phyloP scores from a whole-genome alignment of 2,888 invertebrate species.

The Sphecodes monilicornis region DNA sequence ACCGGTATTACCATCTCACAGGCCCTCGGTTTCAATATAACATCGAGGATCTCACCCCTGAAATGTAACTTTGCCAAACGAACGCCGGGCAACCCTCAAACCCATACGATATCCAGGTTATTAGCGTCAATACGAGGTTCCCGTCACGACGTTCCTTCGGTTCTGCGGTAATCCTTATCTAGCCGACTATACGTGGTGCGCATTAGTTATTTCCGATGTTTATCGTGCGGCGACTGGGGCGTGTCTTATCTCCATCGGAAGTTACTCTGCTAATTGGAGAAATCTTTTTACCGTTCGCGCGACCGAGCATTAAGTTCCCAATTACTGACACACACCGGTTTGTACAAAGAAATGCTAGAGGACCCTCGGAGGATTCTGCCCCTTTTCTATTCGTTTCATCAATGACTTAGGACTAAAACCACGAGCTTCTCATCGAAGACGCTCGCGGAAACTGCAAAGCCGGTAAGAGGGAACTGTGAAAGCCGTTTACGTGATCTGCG shows the following conservation, averaged over 20 bases:
- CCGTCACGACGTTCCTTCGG: constrained; percentile 19
- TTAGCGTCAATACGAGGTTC: constrained; percentile 35
- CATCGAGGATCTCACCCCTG: constrained; percentile 8
- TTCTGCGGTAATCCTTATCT: constrained; percentile 26
- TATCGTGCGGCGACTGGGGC: constrained; percentile 71
- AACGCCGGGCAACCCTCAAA: background rate
- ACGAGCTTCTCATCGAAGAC: background rate
- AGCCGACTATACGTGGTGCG: constrained; percentile 38
- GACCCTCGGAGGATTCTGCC: constrained; percentile 27
- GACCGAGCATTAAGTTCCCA: constrained; percentile 75
- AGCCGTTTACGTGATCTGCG: background rate
- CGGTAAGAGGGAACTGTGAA: background rate
- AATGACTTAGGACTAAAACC: constrained; percentile 30
- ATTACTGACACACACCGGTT: constrained; percentile 65
- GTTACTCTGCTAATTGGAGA: constrained; percentile 79
- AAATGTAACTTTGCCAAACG: background rate
- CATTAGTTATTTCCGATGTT: constrained; percentile 77
- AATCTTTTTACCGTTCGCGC: constrained; percentile 75
- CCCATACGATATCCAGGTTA: constrained; percentile 35
- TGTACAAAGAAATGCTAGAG: background rate
- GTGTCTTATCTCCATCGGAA: constrained; percentile 78
- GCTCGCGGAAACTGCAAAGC: background rate
- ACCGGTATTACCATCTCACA: background rate
- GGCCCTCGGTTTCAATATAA: background rate
- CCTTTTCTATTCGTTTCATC: constrained; percentile 48